These are phyloP conservation scores for Colistium nudipinnis DNA, from an alignment of 2,113 vertebrate genomes.

Conservation along the genomic window DNA sequence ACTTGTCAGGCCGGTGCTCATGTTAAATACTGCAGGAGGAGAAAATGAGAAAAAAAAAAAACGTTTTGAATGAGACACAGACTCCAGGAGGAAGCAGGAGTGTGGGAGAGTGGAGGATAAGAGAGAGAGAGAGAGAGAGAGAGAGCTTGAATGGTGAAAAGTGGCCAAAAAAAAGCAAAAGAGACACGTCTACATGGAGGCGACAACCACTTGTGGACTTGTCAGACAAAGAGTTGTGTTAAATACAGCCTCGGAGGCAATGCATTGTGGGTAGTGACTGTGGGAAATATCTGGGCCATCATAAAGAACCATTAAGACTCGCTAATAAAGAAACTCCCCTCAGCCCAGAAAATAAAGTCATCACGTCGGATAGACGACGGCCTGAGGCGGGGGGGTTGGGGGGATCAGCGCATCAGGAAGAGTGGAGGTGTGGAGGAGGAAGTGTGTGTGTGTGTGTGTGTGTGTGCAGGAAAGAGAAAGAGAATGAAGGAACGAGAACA, in stretches of 20 bases:
- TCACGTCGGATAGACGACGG: constrained; percentile 57
- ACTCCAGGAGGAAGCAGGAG: background rate
- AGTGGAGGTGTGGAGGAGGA: background rate
- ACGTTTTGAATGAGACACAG: background rate
- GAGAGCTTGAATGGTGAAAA: background rate
- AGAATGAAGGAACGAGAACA: constrained; percentile 73
- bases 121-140: too few relatives aligned
- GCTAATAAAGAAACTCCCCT: constrained; percentile 67
- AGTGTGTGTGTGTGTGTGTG: constrained; percentile 2
- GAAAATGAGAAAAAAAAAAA: background rate
- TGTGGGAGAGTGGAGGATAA: background rate
- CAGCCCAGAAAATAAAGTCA: constrained; percentile 71
- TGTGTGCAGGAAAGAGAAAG: too few relatives aligned
- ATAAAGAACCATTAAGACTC: constrained; percentile 59
- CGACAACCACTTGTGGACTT: constrained; percentile 40
- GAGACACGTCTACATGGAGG: background rate
- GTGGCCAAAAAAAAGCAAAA: too few relatives aligned
- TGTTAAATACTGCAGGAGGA: background rate
- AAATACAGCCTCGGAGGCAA: constrained; percentile 47
- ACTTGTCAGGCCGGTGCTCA: background rate
- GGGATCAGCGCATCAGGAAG: too few relatives aligned
- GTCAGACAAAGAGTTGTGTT: constrained; percentile 44
- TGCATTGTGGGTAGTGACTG: constrained; percentile 21
- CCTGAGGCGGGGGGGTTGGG: constrained; percentile 57
- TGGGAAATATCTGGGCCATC: constrained; percentile 63